Evolutionary conservation across 1,140 invertebrate species (phyloP).

Genomic region (Eciton burchellii): DNA sequence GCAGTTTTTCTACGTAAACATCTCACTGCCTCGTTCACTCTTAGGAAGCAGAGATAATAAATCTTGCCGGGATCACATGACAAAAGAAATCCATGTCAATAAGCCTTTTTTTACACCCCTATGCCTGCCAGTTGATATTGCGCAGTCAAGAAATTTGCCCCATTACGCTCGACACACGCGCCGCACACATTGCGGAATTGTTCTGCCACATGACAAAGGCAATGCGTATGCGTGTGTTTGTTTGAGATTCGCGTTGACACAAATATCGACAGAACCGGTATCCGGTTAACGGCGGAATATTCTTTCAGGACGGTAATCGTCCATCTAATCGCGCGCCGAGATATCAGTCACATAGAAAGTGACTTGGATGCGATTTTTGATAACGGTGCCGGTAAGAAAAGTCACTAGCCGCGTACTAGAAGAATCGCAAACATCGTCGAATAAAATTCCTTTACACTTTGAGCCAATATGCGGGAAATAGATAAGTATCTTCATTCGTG

Average conservation of each 20-base stretch:
- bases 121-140: neutral
- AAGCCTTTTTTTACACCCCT: neutral
- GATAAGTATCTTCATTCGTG: conserved; percentile 24
- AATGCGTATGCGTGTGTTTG: conserved; percentile 55
- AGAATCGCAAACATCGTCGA: conserved; percentile 43
- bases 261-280: conserved; percentile 36
- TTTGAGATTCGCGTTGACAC: conserved; percentile 8
- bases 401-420: neutral
- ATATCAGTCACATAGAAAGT: conserved; percentile 57
- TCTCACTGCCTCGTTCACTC: no score
- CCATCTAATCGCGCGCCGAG: conserved; percentile 62
- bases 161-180: neutral
- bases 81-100: neutral
- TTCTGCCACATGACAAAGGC: conserved; percentile 1
- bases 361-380: conserved; percentile 28
- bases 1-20: no score
- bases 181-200: neutral
- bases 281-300: conserved; percentile 13
- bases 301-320: conserved; percentile 43
- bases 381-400: neutral
- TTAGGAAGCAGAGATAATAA: no score
- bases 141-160: neutral
- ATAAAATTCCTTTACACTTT: conserved; percentile 41
- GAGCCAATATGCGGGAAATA: conserved; percentile 1
- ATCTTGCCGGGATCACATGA: no score